Percentiles rank a stretch among this genome's conserved stretches.
phyloP scores from a whole-genome alignment of 2,797 vertebrate genomes.

The Peromyscus eremicus region DNA sequence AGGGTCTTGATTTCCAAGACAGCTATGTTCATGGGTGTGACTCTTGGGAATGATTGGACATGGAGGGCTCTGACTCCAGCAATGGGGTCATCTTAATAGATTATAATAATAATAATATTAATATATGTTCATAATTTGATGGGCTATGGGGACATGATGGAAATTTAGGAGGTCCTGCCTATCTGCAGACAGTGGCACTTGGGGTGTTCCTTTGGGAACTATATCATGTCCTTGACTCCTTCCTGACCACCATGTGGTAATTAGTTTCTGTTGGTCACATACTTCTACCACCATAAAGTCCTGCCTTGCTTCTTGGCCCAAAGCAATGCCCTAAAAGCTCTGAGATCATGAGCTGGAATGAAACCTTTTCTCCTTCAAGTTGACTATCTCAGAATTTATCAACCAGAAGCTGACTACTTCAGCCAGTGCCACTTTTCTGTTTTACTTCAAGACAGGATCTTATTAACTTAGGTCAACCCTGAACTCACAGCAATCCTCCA shows the following conservation, averaged over 20 bases:
- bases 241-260: not conserved
- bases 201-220: not conserved
- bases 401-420: not conserved
- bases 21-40: not conserved
- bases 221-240: not conserved
- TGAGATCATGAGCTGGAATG: not conserved
- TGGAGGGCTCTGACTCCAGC: not conserved
- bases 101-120: no score
- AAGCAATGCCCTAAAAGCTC: not conserved
- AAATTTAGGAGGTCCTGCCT: not conserved
- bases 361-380: not conserved
- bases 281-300: not conserved
- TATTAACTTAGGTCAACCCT: not conserved
- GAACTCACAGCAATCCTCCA: not conserved
- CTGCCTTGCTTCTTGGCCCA: not conserved
- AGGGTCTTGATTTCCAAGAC: not conserved
- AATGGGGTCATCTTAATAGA: not conserved
- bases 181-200: not conserved
- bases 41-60: not conserved
- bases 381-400: not conserved
- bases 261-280: not conserved
- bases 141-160: not conserved
- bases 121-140: not conserved
- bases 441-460: not conserved
- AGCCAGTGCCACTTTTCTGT: not conserved